These are phyloP conservation scores for Machimus rusticus DNA, from an alignment of 2,888 invertebrate species.

Conservation along the genomic window DNA sequence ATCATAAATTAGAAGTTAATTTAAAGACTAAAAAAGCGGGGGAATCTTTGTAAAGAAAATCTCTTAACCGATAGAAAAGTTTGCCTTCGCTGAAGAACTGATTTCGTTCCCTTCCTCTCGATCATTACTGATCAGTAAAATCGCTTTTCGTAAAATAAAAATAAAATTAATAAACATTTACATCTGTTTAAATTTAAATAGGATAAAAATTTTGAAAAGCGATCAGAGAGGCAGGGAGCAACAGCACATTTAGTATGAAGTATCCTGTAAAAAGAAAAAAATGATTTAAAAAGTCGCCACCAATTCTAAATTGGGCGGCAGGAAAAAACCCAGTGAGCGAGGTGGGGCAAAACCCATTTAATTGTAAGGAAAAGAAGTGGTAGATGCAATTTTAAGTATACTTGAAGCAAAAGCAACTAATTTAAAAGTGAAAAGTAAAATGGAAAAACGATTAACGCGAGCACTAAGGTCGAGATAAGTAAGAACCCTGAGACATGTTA, in stretches of 20 bases:
- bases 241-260: background rate
- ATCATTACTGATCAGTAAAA: background rate
- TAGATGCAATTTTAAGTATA: conserved; percentile 34
- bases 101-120: background rate
- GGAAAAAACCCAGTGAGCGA: background rate
- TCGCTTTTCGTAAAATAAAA: background rate
- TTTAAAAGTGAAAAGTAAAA: background rate
- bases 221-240: background rate
- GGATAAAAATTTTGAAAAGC: background rate
- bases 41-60: background rate
- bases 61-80: background rate
- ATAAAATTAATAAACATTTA: background rate
- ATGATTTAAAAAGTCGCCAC: background rate
- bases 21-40: conserved; percentile 9
- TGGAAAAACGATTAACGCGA: background rate
- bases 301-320: conserved; percentile 23
- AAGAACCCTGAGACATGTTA: background rate
- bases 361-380: background rate
- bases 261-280: conserved; percentile 13
- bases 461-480: background rate
- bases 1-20: background rate
- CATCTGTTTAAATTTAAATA: background rate
- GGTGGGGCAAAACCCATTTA: background rate
- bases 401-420: background rate
- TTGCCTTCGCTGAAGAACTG: conserved; percentile 20